Conservation (phyloP, 2,113 vertebrate genomes). For the Nipponia nippon region DNA sequence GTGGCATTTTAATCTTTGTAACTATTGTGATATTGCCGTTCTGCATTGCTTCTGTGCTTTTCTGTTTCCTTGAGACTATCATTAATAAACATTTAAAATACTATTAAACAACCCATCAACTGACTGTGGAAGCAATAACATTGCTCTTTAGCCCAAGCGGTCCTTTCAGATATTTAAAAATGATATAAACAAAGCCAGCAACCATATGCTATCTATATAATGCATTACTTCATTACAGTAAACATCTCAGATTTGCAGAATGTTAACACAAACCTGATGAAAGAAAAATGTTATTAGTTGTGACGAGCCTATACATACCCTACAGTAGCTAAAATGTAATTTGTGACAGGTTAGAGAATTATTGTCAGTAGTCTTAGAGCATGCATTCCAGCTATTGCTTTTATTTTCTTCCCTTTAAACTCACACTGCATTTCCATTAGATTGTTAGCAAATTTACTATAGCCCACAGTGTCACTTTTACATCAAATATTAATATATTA, state of each 20-base stretch:
- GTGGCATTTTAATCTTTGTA: constrained; percentile 82
- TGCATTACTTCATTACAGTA: constrained; percentile 82
- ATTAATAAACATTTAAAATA: constrained; percentile 90
- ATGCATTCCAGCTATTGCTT: constrained; percentile 45
- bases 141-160: constrained; percentile 79
- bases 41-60: constrained; percentile 63
- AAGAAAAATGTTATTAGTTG: constrained; percentile 88
- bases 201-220: constrained; percentile 81
- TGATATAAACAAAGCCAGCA: constrained; percentile 84
- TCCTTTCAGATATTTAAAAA: constrained; percentile 80
- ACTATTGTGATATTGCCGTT: constrained; percentile 67
- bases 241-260: constrained; percentile 86
- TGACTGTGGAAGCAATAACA: constrained; percentile 74
- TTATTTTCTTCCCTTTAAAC: constrained; percentile 61
- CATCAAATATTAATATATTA: constrained; percentile 58
- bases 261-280: constrained; percentile 82
- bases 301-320: constrained; percentile 79
- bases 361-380: constrained; percentile 57
- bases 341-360: constrained; percentile 80
- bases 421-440: constrained; percentile 17
- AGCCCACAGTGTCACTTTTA: constrained; percentile 27
- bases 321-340: constrained; percentile 85
- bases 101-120: constrained; percentile 80
- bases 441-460: constrained; percentile 45
- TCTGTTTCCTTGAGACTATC: constrained; percentile 79